A percentile compares a stretch with the other conserved stretches of the same genome.
These are phyloP conservation scores for Mystacides longicornis DNA, from an alignment of 2,888 invertebrate genomes.

Conservation along the genomic window DNA sequence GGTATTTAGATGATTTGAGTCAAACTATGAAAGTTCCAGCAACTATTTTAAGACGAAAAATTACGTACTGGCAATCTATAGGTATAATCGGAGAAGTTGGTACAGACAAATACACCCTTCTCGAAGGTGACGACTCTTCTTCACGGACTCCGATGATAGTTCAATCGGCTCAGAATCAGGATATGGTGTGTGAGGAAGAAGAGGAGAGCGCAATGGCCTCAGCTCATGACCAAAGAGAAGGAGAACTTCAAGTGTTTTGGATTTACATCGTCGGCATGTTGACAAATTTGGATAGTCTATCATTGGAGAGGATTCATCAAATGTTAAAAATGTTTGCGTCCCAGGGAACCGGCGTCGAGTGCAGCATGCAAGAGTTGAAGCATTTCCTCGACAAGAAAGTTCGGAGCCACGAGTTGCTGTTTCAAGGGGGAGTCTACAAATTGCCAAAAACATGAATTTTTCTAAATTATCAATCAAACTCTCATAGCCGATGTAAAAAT, in stretches of 20 bases:
- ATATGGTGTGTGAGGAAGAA: slow-evolving; percentile 83
- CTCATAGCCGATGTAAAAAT: no score
- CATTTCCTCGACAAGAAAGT: slow-evolving; percentile 91
- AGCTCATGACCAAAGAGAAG: slow-evolving; percentile 88
- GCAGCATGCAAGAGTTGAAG: slow-evolving; percentile 78
- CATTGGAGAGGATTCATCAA: slow-evolving; percentile 87
- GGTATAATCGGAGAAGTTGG: slow-evolving; percentile 73
- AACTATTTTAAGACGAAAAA: slow-evolving; percentile 75
- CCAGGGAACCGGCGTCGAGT: slow-evolving; percentile 84
- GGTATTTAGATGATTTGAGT: slow-evolving; percentile 83
- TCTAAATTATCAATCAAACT: no score
- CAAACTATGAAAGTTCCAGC: slow-evolving; percentile 80
- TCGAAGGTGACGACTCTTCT: slow-evolving; percentile 54
- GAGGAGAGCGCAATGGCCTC: slow-evolving; percentile 92
- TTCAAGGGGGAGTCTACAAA: slow-evolving; percentile 81
- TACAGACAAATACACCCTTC: slow-evolving; percentile 64
- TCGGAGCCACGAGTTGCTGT: slow-evolving; percentile 77
- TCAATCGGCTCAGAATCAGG: slow-evolving; percentile 45
- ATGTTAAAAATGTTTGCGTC: slow-evolving; percentile 97
- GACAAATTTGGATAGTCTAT: slow-evolving; percentile 86
- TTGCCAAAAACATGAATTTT: slow-evolving; percentile 61
- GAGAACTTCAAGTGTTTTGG: slow-evolving; percentile 92
- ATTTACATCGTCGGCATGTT: slow-evolving; percentile 96
- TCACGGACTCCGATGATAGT: slow-evolving; percentile 44
- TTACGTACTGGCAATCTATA: slow-evolving; percentile 92